Percentiles rank a stretch among this genome's conserved stretches.
These are phyloP conservation scores for Oryzias sinensis DNA, from an alignment of 2,797 vertebrate genomes.

Conservation along the genomic window DNA sequence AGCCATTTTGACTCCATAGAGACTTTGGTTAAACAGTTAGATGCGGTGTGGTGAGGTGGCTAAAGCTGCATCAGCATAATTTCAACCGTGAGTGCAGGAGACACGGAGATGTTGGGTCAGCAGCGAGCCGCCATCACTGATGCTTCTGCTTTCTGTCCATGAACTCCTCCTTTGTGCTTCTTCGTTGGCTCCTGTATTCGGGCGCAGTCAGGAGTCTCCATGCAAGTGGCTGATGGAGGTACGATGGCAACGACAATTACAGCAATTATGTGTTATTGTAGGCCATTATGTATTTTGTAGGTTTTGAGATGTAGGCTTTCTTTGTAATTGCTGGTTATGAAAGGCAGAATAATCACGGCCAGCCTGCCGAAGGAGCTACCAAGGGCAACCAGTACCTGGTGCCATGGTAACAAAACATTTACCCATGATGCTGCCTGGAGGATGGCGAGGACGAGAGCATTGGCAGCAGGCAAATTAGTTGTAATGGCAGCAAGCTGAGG, in stretches of 20 bases:
- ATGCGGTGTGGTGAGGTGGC: too few relatives aligned
- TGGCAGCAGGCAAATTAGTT: constrained; percentile 71
- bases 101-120: not conserved
- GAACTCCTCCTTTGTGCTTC: constrained; percentile 41
- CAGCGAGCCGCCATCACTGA: not conserved
- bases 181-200: constrained; percentile 34
- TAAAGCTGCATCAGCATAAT: too few relatives aligned
- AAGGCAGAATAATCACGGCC: constrained; percentile 62
- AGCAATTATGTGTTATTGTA: constrained; percentile 76
- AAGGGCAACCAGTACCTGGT: constrained; percentile 57
- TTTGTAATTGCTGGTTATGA: constrained; percentile 71
- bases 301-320: constrained; percentile 68
- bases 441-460: constrained; percentile 70
- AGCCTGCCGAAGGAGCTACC: constrained; percentile 52
- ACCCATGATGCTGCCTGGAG: constrained; percentile 63
- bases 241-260: constrained; percentile 68
- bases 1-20: too few relatives aligned
- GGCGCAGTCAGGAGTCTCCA: constrained; percentile 37
- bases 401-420: constrained; percentile 79
- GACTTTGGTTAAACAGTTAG: too few relatives aligned
- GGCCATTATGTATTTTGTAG: constrained; percentile 75
- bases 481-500: constrained; percentile 62
- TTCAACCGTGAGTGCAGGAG: not conserved
- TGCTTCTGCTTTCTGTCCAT: constrained; percentile 1
- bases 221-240: constrained; percentile 52